These are phyloP conservation scores for Lamellibrachia luymesi DNA, from an alignment of 1,140 invertebrate species.

Conservation along the genomic window DNA sequence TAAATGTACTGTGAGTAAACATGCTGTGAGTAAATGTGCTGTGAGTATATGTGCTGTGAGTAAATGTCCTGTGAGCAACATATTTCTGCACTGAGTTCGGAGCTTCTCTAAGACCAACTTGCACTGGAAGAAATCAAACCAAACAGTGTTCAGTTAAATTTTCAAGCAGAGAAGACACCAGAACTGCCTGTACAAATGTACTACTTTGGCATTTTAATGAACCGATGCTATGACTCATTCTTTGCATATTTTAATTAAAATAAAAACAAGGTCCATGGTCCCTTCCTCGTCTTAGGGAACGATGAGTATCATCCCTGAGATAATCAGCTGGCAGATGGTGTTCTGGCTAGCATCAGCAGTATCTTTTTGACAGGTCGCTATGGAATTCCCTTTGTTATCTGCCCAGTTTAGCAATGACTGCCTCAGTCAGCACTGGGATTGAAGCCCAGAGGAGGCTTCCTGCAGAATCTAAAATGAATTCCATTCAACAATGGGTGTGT, in stretches of 20 bases:
- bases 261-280: not conserved
- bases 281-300: not conserved
- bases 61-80: not conserved
- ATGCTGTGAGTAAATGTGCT: no score
- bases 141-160: not conserved
- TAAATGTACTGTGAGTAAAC: no score
- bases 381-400: constrained; percentile 5
- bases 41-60: not conserved
- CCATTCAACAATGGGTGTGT: not conserved
- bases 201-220: not conserved
- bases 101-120: not conserved
- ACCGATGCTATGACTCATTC: not conserved
- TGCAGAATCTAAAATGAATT: not conserved
- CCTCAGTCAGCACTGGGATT: not conserved
- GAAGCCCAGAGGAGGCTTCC: not conserved
- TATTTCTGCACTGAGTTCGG: not conserved
- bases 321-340: not conserved
- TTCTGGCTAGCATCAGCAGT: not conserved
- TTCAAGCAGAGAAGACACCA: not conserved
- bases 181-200: not conserved
- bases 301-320: not conserved
- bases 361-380: not conserved
- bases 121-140: not conserved
- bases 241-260: not conserved
- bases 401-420: not conserved